Evolutionary conservation across 2,888 invertebrate genomes (phyloP).

Genomic region (Acanthosepion lycidas): DNA sequence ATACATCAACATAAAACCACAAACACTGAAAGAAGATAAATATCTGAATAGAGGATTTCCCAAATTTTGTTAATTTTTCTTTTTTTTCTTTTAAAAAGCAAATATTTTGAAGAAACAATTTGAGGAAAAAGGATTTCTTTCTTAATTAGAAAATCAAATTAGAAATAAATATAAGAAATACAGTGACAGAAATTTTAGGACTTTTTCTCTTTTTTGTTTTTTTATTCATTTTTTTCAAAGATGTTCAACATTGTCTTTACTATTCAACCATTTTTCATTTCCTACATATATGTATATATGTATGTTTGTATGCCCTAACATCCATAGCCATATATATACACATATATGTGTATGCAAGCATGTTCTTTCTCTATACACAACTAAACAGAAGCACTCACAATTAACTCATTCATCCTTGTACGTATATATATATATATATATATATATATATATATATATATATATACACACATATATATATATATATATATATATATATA

Average conservation of each 20-base stretch:
- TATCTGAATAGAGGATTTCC: not conserved
- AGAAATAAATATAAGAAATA: not conserved
- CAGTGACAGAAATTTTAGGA: not conserved
- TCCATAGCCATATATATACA: not conserved
- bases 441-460: slow-evolving; percentile 12
- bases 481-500: slow-evolving; percentile 24
- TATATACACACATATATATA: slow-evolving; percentile 15
- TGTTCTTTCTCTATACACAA: not conserved
- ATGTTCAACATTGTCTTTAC: not conserved
- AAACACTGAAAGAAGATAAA: slow-evolving; percentile 11
- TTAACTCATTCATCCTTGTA: not conserved
- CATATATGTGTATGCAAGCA: not conserved
- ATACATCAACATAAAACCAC: slow-evolving; percentile 20
- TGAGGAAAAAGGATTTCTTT: not conserved
- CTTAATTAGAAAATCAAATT: not conserved
- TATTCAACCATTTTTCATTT: not conserved
- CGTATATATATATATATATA: slow-evolving; percentile 18
- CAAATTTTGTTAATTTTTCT: not conserved
- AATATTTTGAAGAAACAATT: not conserved
- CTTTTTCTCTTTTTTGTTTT: not conserved
- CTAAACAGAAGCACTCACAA: not conserved
- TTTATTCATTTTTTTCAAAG: not conserved
- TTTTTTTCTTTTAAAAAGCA: not conserved
- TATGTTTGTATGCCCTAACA: not conserved
- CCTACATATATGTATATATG: not conserved